Base-by-base conservation (phyloP, 2,797 vertebrate species). In the Cygnus olor region DNA sequence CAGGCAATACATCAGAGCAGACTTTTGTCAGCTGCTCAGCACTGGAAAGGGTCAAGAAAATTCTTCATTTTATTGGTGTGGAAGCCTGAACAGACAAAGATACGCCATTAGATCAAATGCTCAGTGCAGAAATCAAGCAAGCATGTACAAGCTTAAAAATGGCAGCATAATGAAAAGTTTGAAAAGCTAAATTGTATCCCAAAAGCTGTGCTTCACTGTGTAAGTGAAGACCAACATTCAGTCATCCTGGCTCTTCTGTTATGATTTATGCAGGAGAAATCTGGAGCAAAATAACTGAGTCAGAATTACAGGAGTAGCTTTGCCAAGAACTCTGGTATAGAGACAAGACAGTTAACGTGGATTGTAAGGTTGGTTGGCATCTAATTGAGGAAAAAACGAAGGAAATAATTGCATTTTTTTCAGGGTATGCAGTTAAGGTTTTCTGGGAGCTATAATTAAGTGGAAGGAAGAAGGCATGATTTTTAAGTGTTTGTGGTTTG, bases 241-340 rank as follows among this genome's bases (percentile, higher is more conserved):
- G 79, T 56, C 70, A 92, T 84, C 60, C 42, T 88, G 70, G 61
- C 47, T 95, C 34, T 81, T 72, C 77, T 70, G 38, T 49, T 86
- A 5, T 64, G 80, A 96, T 90, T 94, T 95, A 70, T 93, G 68
- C 47, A 71, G 80, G 77, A 91, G 28, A 86, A 90, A 85, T 65
- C 60, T 95, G 94, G 94, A 93, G 77, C 34, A 80, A 72, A 96
- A 71, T 70, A 96, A 38, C 76, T 95, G 94, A 97, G 68, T 96
- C 94, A 96, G 89, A 94, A 85, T 89, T 95, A n/a, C 68, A 78
- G 88, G 56, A 91, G 4, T 24, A 68, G 53, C 63, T 70, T 21
- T 89, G 93, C 95, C 96, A 96, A 70, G 80, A 90, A 9, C 70
- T 60, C 54, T 79, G 73, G 85, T 74, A 11, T 54, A 49, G 80